Evolutionary conservation across 2,797 vertebrate genomes (phyloP), one percentile per base, ranked within the genome.

Genomic region (Labeo calbasu): DNA sequence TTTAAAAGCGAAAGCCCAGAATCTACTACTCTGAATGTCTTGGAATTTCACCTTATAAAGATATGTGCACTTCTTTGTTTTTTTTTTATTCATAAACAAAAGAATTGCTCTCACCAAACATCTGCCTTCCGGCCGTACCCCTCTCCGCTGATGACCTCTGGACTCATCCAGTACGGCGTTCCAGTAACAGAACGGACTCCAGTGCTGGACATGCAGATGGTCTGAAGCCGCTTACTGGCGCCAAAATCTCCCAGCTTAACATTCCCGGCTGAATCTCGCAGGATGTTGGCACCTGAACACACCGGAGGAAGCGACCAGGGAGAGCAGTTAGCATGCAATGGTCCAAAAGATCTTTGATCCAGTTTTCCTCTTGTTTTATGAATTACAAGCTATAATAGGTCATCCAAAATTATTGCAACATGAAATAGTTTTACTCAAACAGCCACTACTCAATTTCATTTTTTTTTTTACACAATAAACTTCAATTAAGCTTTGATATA

Each of bases 91-190:
- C 21, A 70, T 25, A 71, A 53, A 2, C 23, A 48, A 25, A 59
- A 79, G 32, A 79, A 11, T 19, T 19, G 28, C 55, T 63, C 96
- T 97, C 91, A 99, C 98, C 98, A 99, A 85, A 99, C 97, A 0
- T 99, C 98, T 0, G 98, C 98, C 91, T 98, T 99, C 88, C 98
- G 94, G 88, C 98, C 98, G 3, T 99, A 99, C 89, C 98, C 98
- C 83, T 99, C 98, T 36, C 98, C 98, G 0, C 98, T 99, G 95
- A 99, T 99, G 93, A 99, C 98, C 90, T 99, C 98, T 0, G 98
- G 98, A 91, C 98, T 99, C 98, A 99, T 99, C 98, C 98, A 99
- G 89, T 99, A 99, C n/a, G 98, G 98, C 0, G 98, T 99, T 93
- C 98, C 98, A 0, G 97, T 99, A 91, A 99, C 97, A 0, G 98